Conservation (phyloP, 2,113 vertebrate species). For the Cynopterus brachyotis region DNA sequence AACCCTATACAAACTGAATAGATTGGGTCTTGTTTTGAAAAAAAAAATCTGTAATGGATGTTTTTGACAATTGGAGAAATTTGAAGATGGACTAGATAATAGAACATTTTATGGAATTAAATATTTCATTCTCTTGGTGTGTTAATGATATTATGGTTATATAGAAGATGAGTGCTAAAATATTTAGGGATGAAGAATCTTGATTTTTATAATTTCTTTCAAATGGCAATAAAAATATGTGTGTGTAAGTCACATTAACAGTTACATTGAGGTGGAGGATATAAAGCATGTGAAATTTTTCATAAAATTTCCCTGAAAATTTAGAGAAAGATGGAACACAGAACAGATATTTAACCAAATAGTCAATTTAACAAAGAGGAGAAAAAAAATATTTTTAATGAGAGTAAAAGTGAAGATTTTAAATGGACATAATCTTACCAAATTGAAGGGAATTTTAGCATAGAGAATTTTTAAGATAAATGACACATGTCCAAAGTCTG, state of each 20-base stretch:
- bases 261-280: neutral
- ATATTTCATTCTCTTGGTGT: neutral
- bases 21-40: neutral
- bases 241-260: neutral
- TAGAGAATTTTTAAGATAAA: conserved; percentile 36
- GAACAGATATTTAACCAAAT: neutral
- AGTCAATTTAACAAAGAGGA: neutral
- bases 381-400: neutral
- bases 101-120: neutral
- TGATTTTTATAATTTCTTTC: neutral
- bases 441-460: neutral
- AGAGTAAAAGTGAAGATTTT: neutral
- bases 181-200: neutral
- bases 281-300: neutral
- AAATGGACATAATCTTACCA: neutral
- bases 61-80: neutral
- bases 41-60: neutral
- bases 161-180: neutral
- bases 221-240: neutral
- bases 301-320: neutral
- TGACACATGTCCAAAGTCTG: neutral
- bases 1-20: neutral
- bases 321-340: neutral
- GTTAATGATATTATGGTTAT: neutral
- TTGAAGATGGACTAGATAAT: neutral